Percentiles rank a stretch among this genome's conserved stretches.
phyloP scores from a whole-genome alignment of 2,113 vertebrate genomes.

The Bubo bubo region DNA sequence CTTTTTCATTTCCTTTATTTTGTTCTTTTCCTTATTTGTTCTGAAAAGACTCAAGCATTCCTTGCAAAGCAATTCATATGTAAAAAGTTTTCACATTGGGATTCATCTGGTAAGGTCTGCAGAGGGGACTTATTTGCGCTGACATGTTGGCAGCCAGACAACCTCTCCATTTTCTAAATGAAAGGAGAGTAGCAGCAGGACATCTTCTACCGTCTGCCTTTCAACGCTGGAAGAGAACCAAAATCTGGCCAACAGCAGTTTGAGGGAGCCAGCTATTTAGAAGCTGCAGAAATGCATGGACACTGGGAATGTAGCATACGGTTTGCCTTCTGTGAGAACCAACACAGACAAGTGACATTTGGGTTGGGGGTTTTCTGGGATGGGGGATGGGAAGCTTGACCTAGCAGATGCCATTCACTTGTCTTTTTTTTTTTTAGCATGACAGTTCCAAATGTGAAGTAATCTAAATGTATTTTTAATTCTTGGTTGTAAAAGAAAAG shows the following conservation, averaged over 20 bases:
- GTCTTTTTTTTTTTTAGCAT: neutral
- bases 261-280: neutral
- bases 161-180: slow-evolving; percentile 60
- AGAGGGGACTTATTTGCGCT: slow-evolving; percentile 22
- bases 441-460: neutral
- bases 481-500: neutral
- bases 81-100: slow-evolving; percentile 48
- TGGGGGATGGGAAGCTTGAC: neutral
- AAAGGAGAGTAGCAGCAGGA: slow-evolving; percentile 58
- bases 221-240: neutral
- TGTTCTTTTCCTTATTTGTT: neutral
- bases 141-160: slow-evolving; percentile 65
- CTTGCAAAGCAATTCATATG: slow-evolving; percentile 52
- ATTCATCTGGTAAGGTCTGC: slow-evolving; percentile 45
- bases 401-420: neutral
- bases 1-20: slow-evolving; percentile 23
- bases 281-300: neutral
- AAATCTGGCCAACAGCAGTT: slow-evolving; percentile 10
- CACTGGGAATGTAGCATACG: slow-evolving; percentile 3
- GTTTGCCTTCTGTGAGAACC: slow-evolving; percentile 45
- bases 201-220: slow-evolving; percentile 45
- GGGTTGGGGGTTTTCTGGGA: neutral
- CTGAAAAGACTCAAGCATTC: neutral
- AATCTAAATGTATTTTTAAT: neutral
- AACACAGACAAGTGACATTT: neutral